phyloP scores from a whole-genome alignment of 2,113 vertebrate genomes.

The Danio rerio region GRCz12tu NC_133176.1:9730501-9731000 shows the following conservation, averaged over 20 bases:
- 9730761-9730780: conserved; percentile 37
- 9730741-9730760: conserved; percentile 27
- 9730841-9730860: conserved; percentile 11
- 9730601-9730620: not conserved
- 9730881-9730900: conserved; percentile 4
- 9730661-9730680: not conserved
- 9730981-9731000: no score
- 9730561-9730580: not conserved
- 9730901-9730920: not conserved
- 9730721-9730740: not conserved
- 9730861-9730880: conserved; percentile 30
- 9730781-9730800: conserved; percentile 45
- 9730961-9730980: no score
- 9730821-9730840: conserved; percentile 14
- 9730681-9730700: conserved; percentile 6
- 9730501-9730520: not conserved
- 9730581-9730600: not conserved
- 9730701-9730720: conserved; percentile 19
- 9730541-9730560: not conserved
- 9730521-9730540: not conserved
- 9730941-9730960: no score
- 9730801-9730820: conserved; percentile 30
- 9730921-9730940: not conserved
- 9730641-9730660: not conserved
- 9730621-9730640: no score